Base-by-base conservation (phyloP, 2,797 vertebrate genomes). In the Gephyroberyx darwinii region DNA sequence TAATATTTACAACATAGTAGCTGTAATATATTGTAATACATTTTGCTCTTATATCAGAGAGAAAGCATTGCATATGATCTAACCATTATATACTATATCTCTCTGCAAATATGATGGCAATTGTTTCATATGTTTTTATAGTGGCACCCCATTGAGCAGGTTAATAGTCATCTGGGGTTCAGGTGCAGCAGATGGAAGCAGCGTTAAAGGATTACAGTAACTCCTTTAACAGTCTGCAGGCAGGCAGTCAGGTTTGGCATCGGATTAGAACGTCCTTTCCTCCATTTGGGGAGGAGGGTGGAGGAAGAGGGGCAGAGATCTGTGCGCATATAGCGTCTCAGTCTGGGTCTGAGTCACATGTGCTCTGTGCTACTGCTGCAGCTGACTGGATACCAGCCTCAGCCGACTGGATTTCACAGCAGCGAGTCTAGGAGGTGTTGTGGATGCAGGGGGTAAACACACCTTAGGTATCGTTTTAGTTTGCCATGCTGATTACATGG, bases 401-500 rank as follows among this genome's bases (percentile, higher is more conserved):
- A 2, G 2, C 59, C 55, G 55, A 64, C 69, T 61, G 65, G 59
- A 64, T 7, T 69, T 61, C 60, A 74, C 45, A 43, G 20, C 66
- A 63, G 69, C 33, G 53, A 64, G 70, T 59, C 72, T 56, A 66
- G 69, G 80, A 77, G 65, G 69, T 76, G 81, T 74, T 56, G 75
- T 81, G 71, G 80, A 87, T 88, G 85, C 80, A 67, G 75, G 69
- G 52, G 43, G 63, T 2, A 45, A 61, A 56, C 74, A 61, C 75
- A 51, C 68, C 63, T 61, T 74, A 83, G 80, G 65, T 65, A 58
- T 79, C 78, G 52, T 14, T 16, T 73, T 75, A 71, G 77, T 57
- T 60, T 84, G 88, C 84, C 89, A 94, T 94, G 94, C 77, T 94
- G 66, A 86, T 93, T 60, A 92, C 87, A 75, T 93, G 89, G 79